Evolutionary conservation across 2,888 invertebrate genomes (phyloP).

Genomic region (Diloba caeruleocephala): DNA sequence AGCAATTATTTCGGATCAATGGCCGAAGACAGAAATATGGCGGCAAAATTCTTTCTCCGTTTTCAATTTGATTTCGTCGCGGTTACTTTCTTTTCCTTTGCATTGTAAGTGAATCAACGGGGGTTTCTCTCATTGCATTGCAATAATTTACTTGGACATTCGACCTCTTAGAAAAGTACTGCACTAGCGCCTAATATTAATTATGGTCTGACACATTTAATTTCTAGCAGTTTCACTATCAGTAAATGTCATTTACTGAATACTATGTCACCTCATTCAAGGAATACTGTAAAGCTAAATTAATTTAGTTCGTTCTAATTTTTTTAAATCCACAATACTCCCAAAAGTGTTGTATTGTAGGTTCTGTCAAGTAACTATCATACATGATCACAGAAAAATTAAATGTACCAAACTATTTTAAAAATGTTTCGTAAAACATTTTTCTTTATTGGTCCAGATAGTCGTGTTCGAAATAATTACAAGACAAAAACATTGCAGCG

Average conservation of each 20-base stretch:
- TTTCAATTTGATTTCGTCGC: constrained; percentile 31
- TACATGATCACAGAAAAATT: too few species aligned
- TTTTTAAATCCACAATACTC: too few species aligned
- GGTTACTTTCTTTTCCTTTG: constrained; percentile 15
- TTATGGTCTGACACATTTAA: not conserved
- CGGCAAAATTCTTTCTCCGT: constrained; percentile 22
- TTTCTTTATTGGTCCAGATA: not conserved
- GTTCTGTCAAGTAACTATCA: too few species aligned
- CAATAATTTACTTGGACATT: not conserved
- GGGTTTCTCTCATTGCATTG: constrained; percentile 2
- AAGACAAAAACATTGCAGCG: constrained; percentile 25
- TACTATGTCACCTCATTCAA: too few species aligned
- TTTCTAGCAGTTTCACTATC: too few species aligned
- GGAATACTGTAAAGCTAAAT: too few species aligned
- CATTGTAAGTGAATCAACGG: constrained; percentile 6
- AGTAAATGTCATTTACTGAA: too few species aligned
- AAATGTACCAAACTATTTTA: too few species aligned
- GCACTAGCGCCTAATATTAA: not conserved
- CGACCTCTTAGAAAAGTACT: not conserved
- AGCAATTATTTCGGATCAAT: constrained; percentile 48
- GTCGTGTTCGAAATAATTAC: constrained; percentile 8
- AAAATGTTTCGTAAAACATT: too few species aligned
- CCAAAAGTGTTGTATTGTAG: too few species aligned
- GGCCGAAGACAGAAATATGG: constrained; percentile 42
- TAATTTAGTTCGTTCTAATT: too few species aligned